phyloP scores from a whole-genome alignment of 1,140 invertebrate species.

The Mya arenaria region DNA sequence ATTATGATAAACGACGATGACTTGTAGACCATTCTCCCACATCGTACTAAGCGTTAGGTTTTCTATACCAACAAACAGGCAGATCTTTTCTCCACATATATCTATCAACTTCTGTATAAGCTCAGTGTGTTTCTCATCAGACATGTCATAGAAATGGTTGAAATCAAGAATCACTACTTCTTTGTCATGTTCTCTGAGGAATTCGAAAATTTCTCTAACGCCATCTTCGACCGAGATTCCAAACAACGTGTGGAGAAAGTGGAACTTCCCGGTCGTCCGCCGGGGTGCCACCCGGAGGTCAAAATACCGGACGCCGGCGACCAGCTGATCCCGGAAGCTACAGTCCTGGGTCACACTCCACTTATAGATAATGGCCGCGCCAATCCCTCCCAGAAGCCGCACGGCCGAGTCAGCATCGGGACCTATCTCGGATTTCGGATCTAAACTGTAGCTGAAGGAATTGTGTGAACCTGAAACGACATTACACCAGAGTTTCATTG shows the following conservation, averaged over 20 bases:
- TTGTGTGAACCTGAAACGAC: slow-evolving; percentile 40
- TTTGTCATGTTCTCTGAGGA: slow-evolving; percentile 85
- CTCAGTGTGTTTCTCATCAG: slow-evolving; percentile 84
- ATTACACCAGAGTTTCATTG: too few relatives aligned
- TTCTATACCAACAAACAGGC: slow-evolving; percentile 84
- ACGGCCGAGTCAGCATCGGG: slow-evolving; percentile 23
- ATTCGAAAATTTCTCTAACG: slow-evolving; percentile 85
- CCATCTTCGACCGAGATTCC: slow-evolving; percentile 85
- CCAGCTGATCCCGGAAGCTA: slow-evolving; percentile 86
- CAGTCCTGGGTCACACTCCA: slow-evolving; percentile 89
- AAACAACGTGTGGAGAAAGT: slow-evolving; percentile 89
- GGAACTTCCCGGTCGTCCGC: slow-evolving; percentile 83
- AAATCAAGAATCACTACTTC: slow-evolving; percentile 91
- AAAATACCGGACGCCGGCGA: slow-evolving; percentile 89
- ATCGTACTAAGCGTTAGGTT: slow-evolving; percentile 85
- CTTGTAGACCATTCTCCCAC: slow-evolving; percentile 84
- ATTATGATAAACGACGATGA: slow-evolving; percentile 86
- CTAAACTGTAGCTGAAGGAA: slow-evolving; percentile 15
- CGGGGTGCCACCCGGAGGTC: slow-evolving; percentile 88
- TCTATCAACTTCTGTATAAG: slow-evolving; percentile 85
- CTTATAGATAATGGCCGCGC: slow-evolving; percentile 74
- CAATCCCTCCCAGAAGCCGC: slow-evolving; percentile 19
- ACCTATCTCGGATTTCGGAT: slow-evolving; percentile 25
- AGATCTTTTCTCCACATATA: slow-evolving; percentile 86
- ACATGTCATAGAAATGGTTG: slow-evolving; percentile 92